These are phyloP conservation scores for Nymphalis polychloros DNA, from an alignment of 2,888 invertebrate genomes.

Conservation along the genomic window DNA sequence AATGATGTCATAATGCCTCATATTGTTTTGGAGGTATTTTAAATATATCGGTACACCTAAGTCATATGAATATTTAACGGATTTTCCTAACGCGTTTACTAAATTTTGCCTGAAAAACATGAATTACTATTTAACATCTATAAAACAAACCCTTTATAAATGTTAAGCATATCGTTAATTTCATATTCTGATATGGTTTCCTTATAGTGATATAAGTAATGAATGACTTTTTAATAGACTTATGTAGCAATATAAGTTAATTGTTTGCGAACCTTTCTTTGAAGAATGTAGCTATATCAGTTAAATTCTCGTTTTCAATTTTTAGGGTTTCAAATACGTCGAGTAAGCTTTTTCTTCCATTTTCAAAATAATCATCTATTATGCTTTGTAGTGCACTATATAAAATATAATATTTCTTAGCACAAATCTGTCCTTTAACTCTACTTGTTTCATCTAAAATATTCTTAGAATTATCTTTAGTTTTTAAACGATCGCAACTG, in stretches of 20 bases:
- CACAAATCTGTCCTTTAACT: conserved; percentile 60
- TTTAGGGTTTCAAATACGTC: conserved; percentile 45
- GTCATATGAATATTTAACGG: conserved; percentile 64
- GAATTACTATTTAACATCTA: conserved; percentile 6
- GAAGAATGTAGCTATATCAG: conserved; percentile 56
- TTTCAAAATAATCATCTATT: conserved; percentile 50
- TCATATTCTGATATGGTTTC: too few relatives aligned
- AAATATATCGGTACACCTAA: conserved; percentile 64
- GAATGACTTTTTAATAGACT: too few relatives aligned
- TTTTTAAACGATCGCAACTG: conserved; percentile 55
- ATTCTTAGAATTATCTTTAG: conserved; percentile 51
- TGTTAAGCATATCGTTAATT: too few relatives aligned
- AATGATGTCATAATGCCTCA: conserved; percentile 62
- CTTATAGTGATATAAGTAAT: too few relatives aligned
- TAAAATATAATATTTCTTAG: conserved; percentile 57
- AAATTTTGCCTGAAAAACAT: conserved; percentile 57
- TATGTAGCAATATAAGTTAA: neutral
- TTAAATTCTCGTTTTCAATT: conserved; percentile 40
- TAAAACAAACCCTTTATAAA: too few relatives aligned
- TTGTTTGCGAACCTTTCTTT: conserved; percentile 52
- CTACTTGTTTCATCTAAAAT: conserved; percentile 58
- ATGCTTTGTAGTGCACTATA: conserved; percentile 50
- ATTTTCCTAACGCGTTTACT: conserved; percentile 50
- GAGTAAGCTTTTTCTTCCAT: conserved; percentile 52
- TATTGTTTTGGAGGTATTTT: conserved; percentile 65